Base-by-base conservation (phyloP, 2,888 invertebrate genomes). In the Orthosia gracilis region DNA sequence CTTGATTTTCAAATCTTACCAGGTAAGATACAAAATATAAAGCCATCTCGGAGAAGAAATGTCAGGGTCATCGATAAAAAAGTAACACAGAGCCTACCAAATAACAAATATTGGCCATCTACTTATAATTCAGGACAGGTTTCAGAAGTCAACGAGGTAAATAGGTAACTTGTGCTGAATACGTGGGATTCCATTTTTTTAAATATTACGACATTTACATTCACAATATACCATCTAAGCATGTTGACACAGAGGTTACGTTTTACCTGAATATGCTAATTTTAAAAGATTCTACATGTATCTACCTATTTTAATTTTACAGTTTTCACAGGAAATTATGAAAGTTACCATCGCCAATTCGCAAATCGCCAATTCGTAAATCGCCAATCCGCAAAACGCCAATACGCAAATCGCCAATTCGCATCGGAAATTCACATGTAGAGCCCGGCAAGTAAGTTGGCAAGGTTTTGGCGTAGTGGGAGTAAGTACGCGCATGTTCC, bases 111-210 rank as follows among this genome's bases (percentile, higher is more conserved):
- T 55, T 55, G 9, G 49, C 61, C 68, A 54, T 18, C 64, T 69
- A 66, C 45, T 84, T 84, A 67, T 18, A 69, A 83, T 83, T 83
- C 85, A 67, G 59, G 47, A 74, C 57, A 65, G 67, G 73, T 73
- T 59, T 71, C 40, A 65, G 52, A 72, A 63, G 58, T 54, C 64
- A 71, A 78, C 67, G 61, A 78, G 73, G 75, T 71, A 73, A 75
- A 78, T 62, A 64, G 66, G 65, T 64, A 58, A 26, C 26, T 58
- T 26, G 40, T 55, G 57, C 69, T 49, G 55, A 61, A 50, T 62
- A 81, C 75, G 81, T 81, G 76, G 18, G 49, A 57, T 18, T 47
- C n/a, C 11, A 31, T 73, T 55, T 59, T 47, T 73, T 73, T 26
- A 61, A 62, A 73, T 73, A 54, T 57, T 12, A 9, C 4, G n/a